These are phyloP conservation scores for Champsocephalus esox DNA, from an alignment of 2,797 vertebrate species.

Conservation along the genomic window DNA sequence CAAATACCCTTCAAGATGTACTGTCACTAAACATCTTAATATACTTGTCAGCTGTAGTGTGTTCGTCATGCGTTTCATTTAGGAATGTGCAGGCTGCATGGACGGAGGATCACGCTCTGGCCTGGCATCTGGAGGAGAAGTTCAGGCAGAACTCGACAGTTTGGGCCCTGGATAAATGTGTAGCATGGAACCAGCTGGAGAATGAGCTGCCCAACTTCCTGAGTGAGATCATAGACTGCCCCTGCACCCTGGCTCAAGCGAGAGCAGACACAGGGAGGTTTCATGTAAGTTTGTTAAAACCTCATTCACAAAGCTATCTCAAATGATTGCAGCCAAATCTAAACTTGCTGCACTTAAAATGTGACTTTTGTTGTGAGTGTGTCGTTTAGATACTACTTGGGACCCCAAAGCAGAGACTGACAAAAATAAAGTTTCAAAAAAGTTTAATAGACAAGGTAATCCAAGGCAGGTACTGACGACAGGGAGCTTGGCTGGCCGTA, in stretches of 20 bases:
- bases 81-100: constrained; percentile 90
- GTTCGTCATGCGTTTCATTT: background rate
- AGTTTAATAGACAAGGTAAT: no score
- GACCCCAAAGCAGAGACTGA: no score
- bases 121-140: constrained; percentile 91
- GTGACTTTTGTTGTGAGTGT: no score
- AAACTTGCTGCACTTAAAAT: no score
- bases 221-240: constrained; percentile 90
- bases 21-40: background rate
- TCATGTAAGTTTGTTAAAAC: constrained; percentile 85
- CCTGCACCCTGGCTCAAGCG: constrained; percentile 95
- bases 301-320: no score
- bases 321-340: no score
- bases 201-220: constrained; percentile 87
- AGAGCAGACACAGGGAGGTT: constrained; percentile 94
- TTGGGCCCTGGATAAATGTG: constrained; percentile 91
- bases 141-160: constrained; percentile 86
- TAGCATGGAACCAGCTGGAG: constrained; percentile 89
- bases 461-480: no score
- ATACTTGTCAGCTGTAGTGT: background rate
- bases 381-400: no score
- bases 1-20: background rate
- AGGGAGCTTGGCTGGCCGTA: no score
- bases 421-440: no score
- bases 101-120: constrained; percentile 92